These are phyloP conservation scores for Anthophora plumipes DNA, from an alignment of 2,888 invertebrate genomes.

Conservation along the genomic window DNA sequence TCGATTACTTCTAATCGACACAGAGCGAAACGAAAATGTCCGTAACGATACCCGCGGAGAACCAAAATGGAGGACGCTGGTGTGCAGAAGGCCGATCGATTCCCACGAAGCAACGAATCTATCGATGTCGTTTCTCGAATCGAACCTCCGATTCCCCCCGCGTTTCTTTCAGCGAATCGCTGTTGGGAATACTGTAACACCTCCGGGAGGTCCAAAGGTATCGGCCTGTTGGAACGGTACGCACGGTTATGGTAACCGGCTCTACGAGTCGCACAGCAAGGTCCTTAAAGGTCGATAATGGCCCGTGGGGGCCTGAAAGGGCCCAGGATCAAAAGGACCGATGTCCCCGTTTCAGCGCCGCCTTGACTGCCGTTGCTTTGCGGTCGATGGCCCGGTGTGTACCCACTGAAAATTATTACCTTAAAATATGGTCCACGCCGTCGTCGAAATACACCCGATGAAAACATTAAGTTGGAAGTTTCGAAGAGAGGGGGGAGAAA, in stretches of 20 bases:
- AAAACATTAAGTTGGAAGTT: constrained; percentile 72
- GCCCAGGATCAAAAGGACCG: constrained; percentile 73
- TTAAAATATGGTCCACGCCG: constrained; percentile 65
- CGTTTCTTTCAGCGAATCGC: constrained; percentile 32
- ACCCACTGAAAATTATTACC: constrained; percentile 67
- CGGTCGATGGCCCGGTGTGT: constrained; percentile 69
- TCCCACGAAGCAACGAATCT: constrained; percentile 54
- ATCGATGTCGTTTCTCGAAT: constrained; percentile 50
- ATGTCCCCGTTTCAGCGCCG: constrained; percentile 75
- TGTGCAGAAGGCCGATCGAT: constrained; percentile 28
- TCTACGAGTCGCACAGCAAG: constrained; percentile 74
- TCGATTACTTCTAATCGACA: background rate
- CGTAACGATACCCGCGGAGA: background rate
- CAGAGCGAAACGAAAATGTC: background rate
- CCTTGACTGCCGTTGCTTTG: constrained; percentile 54
- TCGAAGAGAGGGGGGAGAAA: constrained; percentile 15
- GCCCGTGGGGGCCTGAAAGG: constrained; percentile 68
- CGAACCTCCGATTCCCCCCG: constrained; percentile 10
- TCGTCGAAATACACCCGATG: constrained; percentile 65
- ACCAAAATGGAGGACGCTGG: constrained; percentile 6
- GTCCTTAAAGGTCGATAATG: constrained; percentile 81
- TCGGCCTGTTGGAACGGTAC: constrained; percentile 68
- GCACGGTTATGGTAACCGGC: constrained; percentile 76
- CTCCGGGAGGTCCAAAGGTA: constrained; percentile 69
- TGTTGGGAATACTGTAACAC: constrained; percentile 67